Evolutionary conservation across 2,888 invertebrate species (phyloP), one percentile per base, ranked within the genome.

Genomic region (Criorhina ranunculi): DNA sequence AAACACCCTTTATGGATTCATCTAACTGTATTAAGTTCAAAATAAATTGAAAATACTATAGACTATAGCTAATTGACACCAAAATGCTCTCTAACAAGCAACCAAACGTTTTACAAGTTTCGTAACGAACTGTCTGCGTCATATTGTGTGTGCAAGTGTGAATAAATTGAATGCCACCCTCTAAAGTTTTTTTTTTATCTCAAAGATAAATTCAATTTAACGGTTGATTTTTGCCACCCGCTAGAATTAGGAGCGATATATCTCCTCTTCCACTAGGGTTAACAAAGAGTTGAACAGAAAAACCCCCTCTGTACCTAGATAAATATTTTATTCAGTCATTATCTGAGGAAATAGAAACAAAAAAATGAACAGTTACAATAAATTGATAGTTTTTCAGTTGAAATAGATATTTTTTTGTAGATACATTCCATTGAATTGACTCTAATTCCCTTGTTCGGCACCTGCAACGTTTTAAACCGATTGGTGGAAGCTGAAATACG

Each of bases 361-460:
- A 29, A 40, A 70, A 49, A 33, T 33, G 17, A 44, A 57, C 44
- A 44, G n/a, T 72, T 46, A 19, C 53, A 55, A 64, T 64, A 64
- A 75, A 75, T 64, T 60, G 59, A 60, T 72, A 59, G 72, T 72
- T 59, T 60, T 31, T 60, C n/a, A n/a, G n/a, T n/a, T n/a, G n/a
- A n/a, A n/a, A n/a, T n/a, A n/a, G n/a, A 49, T 60, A 37, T 42
- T 44, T 67, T 51, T 62, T 33, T 46, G 1, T 11, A 35, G n/a
- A 51, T 35, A 24, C 57, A 57, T 44, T 46, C 44, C 31, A 51
- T 19, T 53, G 72, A 62, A 64, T 64, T 64, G 64, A 42, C 53
- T 75, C 73, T 75, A 75, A 75, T 75, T 75, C 73, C 73, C 73
- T 44, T 55, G 64, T 62, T 64, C 73, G 44, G 33, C 73, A 73